These are phyloP conservation scores for Columba janthina DNA, from an alignment of 2,113 vertebrate species.

Conservation along the genomic window DNA sequence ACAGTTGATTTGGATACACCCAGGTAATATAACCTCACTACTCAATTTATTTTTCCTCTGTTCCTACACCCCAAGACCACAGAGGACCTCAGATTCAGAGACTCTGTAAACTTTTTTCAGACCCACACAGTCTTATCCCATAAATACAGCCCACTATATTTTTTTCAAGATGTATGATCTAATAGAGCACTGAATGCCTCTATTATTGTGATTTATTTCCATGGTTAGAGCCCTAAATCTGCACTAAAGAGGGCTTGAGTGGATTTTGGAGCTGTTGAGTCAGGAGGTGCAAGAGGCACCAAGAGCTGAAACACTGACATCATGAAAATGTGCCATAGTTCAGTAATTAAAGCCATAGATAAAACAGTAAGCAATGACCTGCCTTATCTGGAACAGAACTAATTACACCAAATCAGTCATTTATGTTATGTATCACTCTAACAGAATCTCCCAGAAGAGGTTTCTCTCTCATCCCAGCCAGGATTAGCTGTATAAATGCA, in stretches of 20 bases:
- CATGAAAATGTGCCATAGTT: neutral
- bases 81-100: neutral
- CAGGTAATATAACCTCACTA: neutral
- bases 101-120: neutral
- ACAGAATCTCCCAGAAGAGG: neutral
- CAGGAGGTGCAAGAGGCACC: neutral
- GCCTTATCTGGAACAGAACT: neutral
- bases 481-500: neutral
- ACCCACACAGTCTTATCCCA: neutral
- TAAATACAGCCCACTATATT: neutral
- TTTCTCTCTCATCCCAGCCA: neutral
- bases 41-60: neutral
- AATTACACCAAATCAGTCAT: neutral
- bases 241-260: neutral
- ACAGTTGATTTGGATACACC: neutral
- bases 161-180: neutral
- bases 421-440: neutral
- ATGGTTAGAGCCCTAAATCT: neutral
- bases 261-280: slow-evolving; percentile 8
- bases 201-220: slow-evolving; percentile 41
- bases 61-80: neutral
- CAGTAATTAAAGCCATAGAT: slow-evolving; percentile 13
- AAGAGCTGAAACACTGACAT: neutral
- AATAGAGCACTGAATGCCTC: neutral
- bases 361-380: neutral